Evolutionary conservation across 2,113 vertebrate species (phyloP), one percentile per base, ranked within the genome.

Genomic region (Calidris pygmaea): DNA sequence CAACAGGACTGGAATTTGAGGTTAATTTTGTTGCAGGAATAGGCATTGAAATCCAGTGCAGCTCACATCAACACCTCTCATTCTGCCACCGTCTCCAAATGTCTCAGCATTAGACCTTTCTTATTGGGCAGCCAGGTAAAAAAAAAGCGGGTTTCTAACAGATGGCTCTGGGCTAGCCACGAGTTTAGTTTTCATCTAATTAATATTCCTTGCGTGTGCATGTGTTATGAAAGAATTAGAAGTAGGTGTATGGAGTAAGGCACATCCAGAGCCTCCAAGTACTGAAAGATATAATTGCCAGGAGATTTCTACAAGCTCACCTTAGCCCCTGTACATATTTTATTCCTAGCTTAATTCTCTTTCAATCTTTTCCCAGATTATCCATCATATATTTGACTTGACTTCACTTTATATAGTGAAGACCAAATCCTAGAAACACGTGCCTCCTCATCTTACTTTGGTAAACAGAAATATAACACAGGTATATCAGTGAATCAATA

Each of bases 1-100:
- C 81, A 84, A 93, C 52, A 90, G 86, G 80, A 95, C 0, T 93
- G 96, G 95, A 95, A 93, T 95, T 92, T 24, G 74, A 78, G 90
- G 95, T 96, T 94, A 96, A 96, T 96, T 97, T 94, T 94, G 83
- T 86, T 90, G 89, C 85, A 67, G 83, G 30, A 81, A 35, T 8
- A 60, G 80, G 86, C 81, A 94, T 68, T 92, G 91, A 96, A 92
- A 92, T 73, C 76, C 80, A 72, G n/a, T 1, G 21, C 86, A 75
- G 86, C 77, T 91, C 85, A 66, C 66, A 95, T 92, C 95, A 95
- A 87, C 96, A 92, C 77, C 65, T 94, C 86, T 84, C 62, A 76
- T 55, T 85, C 77, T 93, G 84, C 73, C 77, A 90, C 84, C 62
- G 2, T 30, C 85, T 83, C 62, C 56, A n/a, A 58, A 55, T 8